Base-by-base conservation (phyloP, 2,797 vertebrate species). In the Sebastes goodei region DNA sequence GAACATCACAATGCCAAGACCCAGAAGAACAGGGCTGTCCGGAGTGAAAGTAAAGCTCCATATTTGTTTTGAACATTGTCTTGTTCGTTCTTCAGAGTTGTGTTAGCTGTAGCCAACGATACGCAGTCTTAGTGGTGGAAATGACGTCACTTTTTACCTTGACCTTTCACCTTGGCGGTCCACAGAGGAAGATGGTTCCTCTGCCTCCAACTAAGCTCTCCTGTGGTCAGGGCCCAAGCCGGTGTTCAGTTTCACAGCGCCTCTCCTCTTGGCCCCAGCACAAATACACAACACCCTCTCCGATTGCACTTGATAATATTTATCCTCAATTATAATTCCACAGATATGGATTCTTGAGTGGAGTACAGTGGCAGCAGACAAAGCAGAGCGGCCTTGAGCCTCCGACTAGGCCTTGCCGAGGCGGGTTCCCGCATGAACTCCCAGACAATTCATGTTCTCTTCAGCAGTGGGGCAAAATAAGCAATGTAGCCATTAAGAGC, bases 251-350 rank as follows among this genome's bases (percentile, higher is more conserved):
- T 95, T 93, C 93, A 86, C 82, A 66, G 87, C 11, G 49, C 76
- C 82, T 88, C 89, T 88, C 84, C 81, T 88, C 78, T 74, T 78
- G 85, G 91, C 92, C 92, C 92, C 92, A 91, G 91, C 89, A 92
- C 88, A 94, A 95, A 95, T 92, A 95, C 93, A 93, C 94, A 93
- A 92, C 88, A 88, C 86, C 82, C 85, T 94, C 94, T 95, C 92
- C 74, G 38, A 88, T 94, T 94, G 88, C 94, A 91, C 88, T 92
- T 78, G 88, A 95, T 93, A 95, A 95, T 95, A 95, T 95, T 95
- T 95, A 89, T 89, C 87, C 92, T 92, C 89, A 89, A 91, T 94
- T 95, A 92, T 94, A 94, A 93, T 92, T 93, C 88, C 90, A 74
- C 86, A 93, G 93, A 93, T 93, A 93, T 91, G 86, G 90, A 93